phyloP scores from a whole-genome alignment of 1,140 invertebrate species.

The Rhizoglyphus robini region DNA sequence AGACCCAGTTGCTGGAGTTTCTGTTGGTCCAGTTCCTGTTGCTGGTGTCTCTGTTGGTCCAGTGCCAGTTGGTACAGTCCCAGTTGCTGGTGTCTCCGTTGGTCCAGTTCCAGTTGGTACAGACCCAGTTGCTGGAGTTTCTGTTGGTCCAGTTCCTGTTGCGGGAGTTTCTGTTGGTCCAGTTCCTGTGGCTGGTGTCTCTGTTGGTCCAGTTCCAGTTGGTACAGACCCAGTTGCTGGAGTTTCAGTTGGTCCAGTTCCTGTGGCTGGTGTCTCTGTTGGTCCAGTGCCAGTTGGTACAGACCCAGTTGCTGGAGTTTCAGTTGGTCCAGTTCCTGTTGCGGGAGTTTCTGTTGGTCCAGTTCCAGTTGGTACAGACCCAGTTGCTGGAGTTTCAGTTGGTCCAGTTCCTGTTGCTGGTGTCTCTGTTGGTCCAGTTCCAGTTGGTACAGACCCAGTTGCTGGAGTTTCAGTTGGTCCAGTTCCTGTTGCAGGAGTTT shows the following conservation, averaged over 20 bases:
- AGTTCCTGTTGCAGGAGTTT: not conserved
- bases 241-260: not conserved
- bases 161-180: too few relatives aligned
- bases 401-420: not conserved
- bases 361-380: not conserved
- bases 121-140: not conserved
- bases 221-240: not conserved
- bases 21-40: not conserved
- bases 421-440: not conserved
- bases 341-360: not conserved
- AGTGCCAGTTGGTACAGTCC: not conserved
- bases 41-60: not conserved
- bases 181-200: not conserved
- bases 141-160: not conserved
- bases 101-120: not conserved
- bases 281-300: too few relatives aligned
- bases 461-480: too few relatives aligned
- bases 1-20: too few relatives aligned
- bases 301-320: too few relatives aligned
- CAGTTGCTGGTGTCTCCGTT: not conserved
- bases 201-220: not conserved
- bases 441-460: too few relatives aligned
- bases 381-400: not conserved
- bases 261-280: not conserved
- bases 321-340: not conserved